phyloP scores from a whole-genome alignment of 1,140 invertebrate species.

The Thereuonema tuberculata region DNA sequence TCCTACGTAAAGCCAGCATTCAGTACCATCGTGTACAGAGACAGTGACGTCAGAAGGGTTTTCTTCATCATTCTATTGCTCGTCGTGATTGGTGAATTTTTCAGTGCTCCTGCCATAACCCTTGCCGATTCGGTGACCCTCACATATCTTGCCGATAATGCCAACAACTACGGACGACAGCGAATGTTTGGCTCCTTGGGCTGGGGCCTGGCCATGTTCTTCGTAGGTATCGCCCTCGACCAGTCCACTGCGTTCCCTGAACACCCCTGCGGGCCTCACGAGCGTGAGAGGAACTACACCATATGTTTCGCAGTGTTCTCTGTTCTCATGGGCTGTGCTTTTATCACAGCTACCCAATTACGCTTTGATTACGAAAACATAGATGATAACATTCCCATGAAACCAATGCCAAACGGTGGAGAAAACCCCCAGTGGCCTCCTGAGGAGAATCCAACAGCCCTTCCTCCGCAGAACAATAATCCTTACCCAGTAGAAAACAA shows the following conservation, averaged over 20 bases:
- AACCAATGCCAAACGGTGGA: constrained; percentile 2
- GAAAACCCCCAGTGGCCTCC: not conserved
- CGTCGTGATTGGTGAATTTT: constrained; percentile 93
- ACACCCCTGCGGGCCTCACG: constrained; percentile 64
- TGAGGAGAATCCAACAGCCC: too few relatives aligned
- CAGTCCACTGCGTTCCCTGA: constrained; percentile 77
- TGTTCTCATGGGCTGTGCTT: constrained; percentile 86
- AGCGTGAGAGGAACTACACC: constrained; percentile 91
- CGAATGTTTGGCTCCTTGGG: constrained; percentile 97
- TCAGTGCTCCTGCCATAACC: constrained; percentile 89
- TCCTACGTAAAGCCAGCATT: constrained; percentile 82
- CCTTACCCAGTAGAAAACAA: too few relatives aligned
- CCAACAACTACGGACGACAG: constrained; percentile 81
- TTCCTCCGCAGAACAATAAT: too few relatives aligned
- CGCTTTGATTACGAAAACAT: constrained; percentile 31
- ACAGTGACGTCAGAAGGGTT: constrained; percentile 82
- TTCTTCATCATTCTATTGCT: constrained; percentile 87
- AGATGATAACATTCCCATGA: constrained; percentile 15
- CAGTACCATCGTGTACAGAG: constrained; percentile 77
- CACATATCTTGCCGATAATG: constrained; percentile 77
- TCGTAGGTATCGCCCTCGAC: constrained; percentile 95
- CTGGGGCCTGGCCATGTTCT: constrained; percentile 97
- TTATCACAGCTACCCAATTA: constrained; percentile 79
- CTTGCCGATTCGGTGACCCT: constrained; percentile 91
- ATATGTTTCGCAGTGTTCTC: constrained; percentile 97